Conservation (phyloP, 1,140 invertebrate species). For the Medauroidea extradentata region DNA sequence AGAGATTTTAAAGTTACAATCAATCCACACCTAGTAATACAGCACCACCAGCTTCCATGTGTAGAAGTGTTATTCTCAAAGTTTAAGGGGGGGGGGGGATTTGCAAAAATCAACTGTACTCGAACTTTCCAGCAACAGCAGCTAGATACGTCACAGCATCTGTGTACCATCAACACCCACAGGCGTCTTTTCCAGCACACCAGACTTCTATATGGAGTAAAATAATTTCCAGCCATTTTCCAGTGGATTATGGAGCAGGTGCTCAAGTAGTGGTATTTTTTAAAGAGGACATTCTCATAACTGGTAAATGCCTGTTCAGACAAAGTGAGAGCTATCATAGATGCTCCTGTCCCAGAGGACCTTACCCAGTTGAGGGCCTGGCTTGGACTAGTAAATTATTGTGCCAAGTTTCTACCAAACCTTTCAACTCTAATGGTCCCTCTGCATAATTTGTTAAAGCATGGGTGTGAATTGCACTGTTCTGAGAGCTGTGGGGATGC, state of each 20-base stretch:
- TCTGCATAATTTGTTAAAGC: constrained; percentile 25
- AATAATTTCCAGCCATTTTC: background rate
- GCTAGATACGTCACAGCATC: background rate
- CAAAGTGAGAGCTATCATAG: constrained; percentile 22
- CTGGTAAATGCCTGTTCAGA: background rate
- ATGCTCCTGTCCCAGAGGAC: constrained; percentile 17
- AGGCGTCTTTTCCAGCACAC: background rate
- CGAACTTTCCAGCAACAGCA: background rate
- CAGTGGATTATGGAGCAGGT: background rate
- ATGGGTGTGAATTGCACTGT: constrained; percentile 26
- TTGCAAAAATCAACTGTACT: background rate
- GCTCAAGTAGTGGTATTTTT: too few relatives aligned
- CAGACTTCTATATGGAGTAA: background rate
- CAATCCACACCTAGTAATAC: background rate
- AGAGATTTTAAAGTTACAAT: constrained; percentile 30
- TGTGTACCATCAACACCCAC: background rate
- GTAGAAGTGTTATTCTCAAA: background rate
- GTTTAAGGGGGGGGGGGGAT: background rate
- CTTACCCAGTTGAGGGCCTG: background rate
- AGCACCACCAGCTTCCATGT: background rate
- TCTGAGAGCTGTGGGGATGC: constrained; percentile 22
- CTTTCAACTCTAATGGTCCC: constrained; percentile 26
- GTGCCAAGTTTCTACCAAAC: constrained; percentile 35
- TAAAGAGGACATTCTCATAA: too few relatives aligned
- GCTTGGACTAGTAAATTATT: constrained; percentile 27